Percentiles rank a stretch among this genome's conserved stretches.
These are phyloP conservation scores for Andrena hattorfiana DNA, from an alignment of 2,888 invertebrate genomes.

Conservation along the genomic window DNA sequence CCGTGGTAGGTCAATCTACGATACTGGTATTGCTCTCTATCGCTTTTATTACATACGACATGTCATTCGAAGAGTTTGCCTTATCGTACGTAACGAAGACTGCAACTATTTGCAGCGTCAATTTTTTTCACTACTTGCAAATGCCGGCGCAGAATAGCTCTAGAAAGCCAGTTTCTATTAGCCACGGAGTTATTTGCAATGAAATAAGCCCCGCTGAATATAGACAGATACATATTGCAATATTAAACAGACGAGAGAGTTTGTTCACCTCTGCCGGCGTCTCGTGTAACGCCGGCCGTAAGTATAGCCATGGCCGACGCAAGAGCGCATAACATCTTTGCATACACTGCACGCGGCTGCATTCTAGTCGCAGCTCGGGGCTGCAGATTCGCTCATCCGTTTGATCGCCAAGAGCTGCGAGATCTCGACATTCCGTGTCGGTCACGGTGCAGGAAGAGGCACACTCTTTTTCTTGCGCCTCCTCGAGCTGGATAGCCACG, in stretches of 20 bases:
- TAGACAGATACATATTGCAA: constrained; percentile 12
- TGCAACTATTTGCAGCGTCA: background rate
- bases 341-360: constrained; percentile 46
- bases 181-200: constrained; percentile 20
- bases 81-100: background rate
- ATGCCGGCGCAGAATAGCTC: background rate
- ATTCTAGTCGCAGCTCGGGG: constrained; percentile 53
- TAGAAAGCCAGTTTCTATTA: constrained; percentile 9
- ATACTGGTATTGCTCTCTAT: too few relatives aligned
- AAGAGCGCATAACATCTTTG: constrained; percentile 44
- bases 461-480: constrained; percentile 18
- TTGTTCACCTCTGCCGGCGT: constrained; percentile 54
- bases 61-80: too few relatives aligned
- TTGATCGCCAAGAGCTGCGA: constrained; percentile 49
- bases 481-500: constrained; percentile 23
- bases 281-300: constrained; percentile 17
- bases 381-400: constrained; percentile 59
- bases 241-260: constrained; percentile 42
- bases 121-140: background rate
- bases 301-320: constrained; percentile 4
- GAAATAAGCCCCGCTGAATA: constrained; percentile 19
- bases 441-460: constrained; percentile 49
- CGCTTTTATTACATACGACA: too few relatives aligned
- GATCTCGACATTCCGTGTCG: constrained; percentile 61
- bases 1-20: too few relatives aligned